phyloP scores from a whole-genome alignment of 1,140 invertebrate species.

The Plectrocnemia conspersa region DNA sequence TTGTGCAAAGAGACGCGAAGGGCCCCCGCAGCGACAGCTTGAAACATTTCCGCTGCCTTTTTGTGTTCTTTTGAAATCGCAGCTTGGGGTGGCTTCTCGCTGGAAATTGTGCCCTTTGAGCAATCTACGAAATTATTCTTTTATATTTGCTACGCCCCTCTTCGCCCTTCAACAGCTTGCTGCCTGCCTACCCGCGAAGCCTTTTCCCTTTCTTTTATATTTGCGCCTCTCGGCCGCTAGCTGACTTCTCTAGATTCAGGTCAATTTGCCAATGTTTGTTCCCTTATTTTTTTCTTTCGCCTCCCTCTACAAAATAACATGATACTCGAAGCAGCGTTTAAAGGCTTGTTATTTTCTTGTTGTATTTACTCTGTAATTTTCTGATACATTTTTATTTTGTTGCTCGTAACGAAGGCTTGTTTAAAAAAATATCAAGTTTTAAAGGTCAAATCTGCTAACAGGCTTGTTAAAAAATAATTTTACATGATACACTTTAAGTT shows the following conservation, averaged over 20 bases:
- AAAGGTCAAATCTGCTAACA: too few relatives aligned
- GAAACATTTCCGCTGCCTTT: conserved; percentile 29
- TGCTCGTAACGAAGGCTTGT: too few relatives aligned
- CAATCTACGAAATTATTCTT: conserved; percentile 42
- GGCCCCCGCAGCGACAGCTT: conserved; percentile 27
- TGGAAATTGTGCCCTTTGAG: conserved; percentile 43
- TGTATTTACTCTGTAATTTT: too few relatives aligned
- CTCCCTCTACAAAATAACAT: too few relatives aligned
- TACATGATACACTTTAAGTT: too few relatives aligned
- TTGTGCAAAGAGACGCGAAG: conserved; percentile 3
- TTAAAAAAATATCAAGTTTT: too few relatives aligned
- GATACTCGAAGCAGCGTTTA: too few relatives aligned
- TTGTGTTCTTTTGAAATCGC: conserved; percentile 29
- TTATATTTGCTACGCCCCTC: conserved; percentile 34
- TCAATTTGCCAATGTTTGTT: conserved; percentile 15
- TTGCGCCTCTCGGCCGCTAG: too few relatives aligned
- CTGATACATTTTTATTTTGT: too few relatives aligned
- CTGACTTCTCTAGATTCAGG: background rate
- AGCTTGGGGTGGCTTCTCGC: conserved; percentile 30
- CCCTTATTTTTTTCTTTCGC: conserved; percentile 7
- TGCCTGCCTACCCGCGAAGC: background rate
- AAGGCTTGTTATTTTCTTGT: too few relatives aligned
- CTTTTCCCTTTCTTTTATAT: conserved; percentile 14
- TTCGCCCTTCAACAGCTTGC: conserved; percentile 11
- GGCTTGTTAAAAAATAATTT: too few relatives aligned